Evolutionary conservation across 2,113 vertebrate genomes (phyloP).

Genomic region (Dromas ardeola): DNA sequence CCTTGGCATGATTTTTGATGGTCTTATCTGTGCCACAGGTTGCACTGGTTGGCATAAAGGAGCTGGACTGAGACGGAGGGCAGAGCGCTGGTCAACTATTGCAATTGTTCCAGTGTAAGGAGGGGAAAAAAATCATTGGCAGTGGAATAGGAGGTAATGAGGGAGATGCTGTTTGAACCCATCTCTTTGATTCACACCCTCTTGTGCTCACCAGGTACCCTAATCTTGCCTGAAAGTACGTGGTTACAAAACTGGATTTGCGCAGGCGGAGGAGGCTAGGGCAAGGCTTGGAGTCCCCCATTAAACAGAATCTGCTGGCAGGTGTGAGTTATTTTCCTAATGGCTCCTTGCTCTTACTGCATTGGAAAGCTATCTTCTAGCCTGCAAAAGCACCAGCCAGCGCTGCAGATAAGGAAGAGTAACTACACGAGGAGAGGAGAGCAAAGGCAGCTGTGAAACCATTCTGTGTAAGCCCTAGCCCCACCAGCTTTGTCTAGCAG

Average conservation of each 20-base stretch:
- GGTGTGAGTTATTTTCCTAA: constrained; percentile 43
- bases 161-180: background rate
- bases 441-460: background rate
- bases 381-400: background rate
- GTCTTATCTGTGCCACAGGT: background rate
- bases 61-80: background rate
- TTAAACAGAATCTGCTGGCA: background rate
- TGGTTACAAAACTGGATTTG: background rate
- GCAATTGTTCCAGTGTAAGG: background rate
- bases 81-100: background rate
- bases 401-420: background rate
- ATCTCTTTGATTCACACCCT: background rate
- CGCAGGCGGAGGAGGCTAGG: background rate
- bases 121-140: rapidly evolving
- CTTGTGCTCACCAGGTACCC: background rate
- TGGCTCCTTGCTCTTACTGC: constrained; percentile 22
- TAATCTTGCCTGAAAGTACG: background rate
- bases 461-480: background rate
- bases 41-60: background rate
- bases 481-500: background rate
- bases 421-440: background rate
- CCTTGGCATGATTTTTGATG: background rate
- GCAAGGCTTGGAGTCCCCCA: background rate
- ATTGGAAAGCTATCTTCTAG: background rate
- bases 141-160: background rate